Base-by-base conservation (phyloP, 1,140 invertebrate genomes). In the Maniola jurtina region DNA sequence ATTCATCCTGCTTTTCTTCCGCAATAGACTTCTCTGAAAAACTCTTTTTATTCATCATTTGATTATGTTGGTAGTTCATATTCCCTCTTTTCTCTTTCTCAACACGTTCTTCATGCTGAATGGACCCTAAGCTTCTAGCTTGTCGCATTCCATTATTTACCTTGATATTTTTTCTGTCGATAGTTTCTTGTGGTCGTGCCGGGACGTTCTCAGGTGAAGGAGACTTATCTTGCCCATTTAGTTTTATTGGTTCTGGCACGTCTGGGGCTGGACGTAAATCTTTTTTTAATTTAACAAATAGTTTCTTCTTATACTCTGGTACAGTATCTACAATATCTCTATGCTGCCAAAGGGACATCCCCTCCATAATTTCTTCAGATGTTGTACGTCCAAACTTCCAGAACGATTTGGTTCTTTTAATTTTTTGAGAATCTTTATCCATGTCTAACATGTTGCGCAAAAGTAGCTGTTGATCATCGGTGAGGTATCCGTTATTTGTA, bases 271-370 rank as follows among this genome's bases (percentile, higher is more conserved):
- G 91, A 79, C 68, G 84, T 76, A 72, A 83, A 79, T 80, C 90
- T 80, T 70, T 89, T 73, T 76, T 89, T 75, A 74, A 86, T 81
- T 79, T 93, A 83, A 72, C 92, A 83, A 72, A 90, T 14, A 92
- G 81, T 72, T 85, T 90, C 62, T 91, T 88, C 85, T 83, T 92
- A 86, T 81, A 91, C 92, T 91, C 86, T 16, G 91, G 89, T 25
- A 91, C 73, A 75, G 93, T 93, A 90, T 95, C 95, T 0, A 97
- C 95, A 48, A 96, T 91, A 58, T 96, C 96, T n/a, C 95, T 90
- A 80, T 96, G 96, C 78, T 95, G 94, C 96, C 96, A 96, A 13
- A 97, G 84, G 0, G 95, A 94, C 96, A 97, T 97, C 0, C 96
- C 96, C 70, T 96, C 95, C 48, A 96, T 88, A 7, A 96, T 95